Conservation (phyloP, 2,113 vertebrate genomes). For the Rhynchopsitta pachyrhyncha region DNA sequence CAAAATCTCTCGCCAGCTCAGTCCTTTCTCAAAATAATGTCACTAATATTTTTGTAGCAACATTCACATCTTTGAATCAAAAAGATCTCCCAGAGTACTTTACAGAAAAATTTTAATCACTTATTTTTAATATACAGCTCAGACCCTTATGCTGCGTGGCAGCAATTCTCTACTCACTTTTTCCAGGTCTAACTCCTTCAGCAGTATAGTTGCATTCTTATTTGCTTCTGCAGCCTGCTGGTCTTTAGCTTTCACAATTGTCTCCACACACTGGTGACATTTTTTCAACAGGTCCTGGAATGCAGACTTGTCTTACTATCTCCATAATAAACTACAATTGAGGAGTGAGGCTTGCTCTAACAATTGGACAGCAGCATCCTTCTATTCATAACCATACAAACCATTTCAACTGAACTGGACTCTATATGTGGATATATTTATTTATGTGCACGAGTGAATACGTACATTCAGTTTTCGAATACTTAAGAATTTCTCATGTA, state of each 20-base stretch:
- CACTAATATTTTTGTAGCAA: not conserved
- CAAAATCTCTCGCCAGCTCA: not conserved
- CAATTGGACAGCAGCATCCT: not conserved
- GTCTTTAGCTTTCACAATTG: slow-evolving; percentile 99
- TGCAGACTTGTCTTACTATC: not conserved
- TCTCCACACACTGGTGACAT: slow-evolving; percentile 99
- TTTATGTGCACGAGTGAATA: fast-evolving
- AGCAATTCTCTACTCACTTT: slow-evolving; percentile 79
- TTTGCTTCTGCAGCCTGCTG: slow-evolving; percentile 99
- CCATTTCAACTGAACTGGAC: not conserved
- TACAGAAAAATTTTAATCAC: not conserved
- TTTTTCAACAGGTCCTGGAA: slow-evolving; percentile 94
- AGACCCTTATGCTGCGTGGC: fast-evolving
- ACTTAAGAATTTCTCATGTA: not conserved
- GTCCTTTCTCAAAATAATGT: not conserved
- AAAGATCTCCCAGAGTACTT: not conserved
- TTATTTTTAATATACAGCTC: not conserved
- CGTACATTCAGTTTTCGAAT: not conserved
- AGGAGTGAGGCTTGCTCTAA: not conserved
- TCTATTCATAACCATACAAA: not conserved
- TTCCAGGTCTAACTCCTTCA: slow-evolving; percentile 97
- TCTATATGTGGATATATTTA: not conserved
- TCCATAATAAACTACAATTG: not conserved
- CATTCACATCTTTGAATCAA: not conserved
- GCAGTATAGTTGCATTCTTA: slow-evolving; percentile 96